These are phyloP conservation scores for Ennomos erosarius DNA, from an alignment of 2,888 invertebrate species.

Conservation along the genomic window DNA sequence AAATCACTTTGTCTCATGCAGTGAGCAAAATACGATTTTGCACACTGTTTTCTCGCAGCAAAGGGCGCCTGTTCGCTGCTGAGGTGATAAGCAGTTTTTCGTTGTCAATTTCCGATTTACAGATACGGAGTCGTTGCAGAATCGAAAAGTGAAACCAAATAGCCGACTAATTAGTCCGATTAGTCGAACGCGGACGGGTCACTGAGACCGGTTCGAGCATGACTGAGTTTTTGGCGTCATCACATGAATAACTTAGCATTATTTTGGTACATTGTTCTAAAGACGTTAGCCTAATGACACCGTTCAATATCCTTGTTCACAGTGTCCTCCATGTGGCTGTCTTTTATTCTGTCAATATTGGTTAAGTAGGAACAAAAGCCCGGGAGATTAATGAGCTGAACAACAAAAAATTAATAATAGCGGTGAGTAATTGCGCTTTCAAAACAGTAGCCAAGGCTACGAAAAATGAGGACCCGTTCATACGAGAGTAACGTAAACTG, in stretches of 20 bases:
- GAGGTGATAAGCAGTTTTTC: too few relatives aligned
- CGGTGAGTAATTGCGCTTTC: conserved; percentile 55
- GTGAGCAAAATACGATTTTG: too few relatives aligned
- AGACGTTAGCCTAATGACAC: conserved; percentile 71
- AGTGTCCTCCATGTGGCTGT: conserved; percentile 35
- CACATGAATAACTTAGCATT: conserved; percentile 67
- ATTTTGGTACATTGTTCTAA: conserved; percentile 64
- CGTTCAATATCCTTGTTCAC: conserved; percentile 63
- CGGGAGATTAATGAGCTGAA: conserved; percentile 44
- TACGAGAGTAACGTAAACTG: conserved; percentile 66
- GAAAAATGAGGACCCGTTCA: conserved; percentile 64
- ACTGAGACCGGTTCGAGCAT: conserved; percentile 60
- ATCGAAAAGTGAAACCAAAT: conserved; percentile 74
- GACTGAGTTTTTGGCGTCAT: conserved; percentile 66
- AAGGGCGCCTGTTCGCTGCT: too few relatives aligned
- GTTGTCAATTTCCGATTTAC: conserved; percentile 59
- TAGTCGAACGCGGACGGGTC: conserved; percentile 67
- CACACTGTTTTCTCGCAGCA: too few relatives aligned
- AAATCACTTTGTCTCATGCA: too few relatives aligned
- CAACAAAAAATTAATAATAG: conserved; percentile 44
- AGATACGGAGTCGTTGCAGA: conserved; percentile 54
- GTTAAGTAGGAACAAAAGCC: conserved; percentile 46
- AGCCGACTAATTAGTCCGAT: conserved; percentile 69
- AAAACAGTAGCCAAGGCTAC: conserved; percentile 68
- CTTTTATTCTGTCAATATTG: conserved; percentile 49